Percentiles rank a stretch among this genome's conserved stretches.
These are phyloP conservation scores for Campylorhamphus procurvoides DNA, from an alignment of 2,113 vertebrate species.

Conservation along the genomic window DNA sequence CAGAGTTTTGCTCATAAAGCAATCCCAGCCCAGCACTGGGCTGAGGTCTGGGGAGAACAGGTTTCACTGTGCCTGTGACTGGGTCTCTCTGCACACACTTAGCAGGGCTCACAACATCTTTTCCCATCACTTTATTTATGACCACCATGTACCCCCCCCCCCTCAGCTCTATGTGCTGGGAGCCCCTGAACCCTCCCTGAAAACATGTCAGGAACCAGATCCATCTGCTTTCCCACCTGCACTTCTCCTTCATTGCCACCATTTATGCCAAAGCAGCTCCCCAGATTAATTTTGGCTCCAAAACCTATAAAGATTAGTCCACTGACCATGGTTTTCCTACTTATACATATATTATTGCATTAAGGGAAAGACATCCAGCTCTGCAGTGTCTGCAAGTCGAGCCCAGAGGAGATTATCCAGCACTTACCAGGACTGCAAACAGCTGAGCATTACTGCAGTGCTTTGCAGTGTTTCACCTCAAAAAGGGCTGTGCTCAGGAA, in stretches of 20 bases:
- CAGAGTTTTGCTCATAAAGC: neutral
- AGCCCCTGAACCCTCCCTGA: neutral
- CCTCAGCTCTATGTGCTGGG: neutral
- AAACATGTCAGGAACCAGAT: fast-evolving
- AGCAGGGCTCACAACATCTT: neutral
- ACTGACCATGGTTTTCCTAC: neutral
- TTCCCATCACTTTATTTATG: neutral
- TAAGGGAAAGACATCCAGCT: neutral
- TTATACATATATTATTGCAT: conserved; percentile 12
- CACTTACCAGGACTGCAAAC: neutral
- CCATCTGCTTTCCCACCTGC: neutral
- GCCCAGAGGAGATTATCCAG: neutral
- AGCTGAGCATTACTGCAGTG: neutral
- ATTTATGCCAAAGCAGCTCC: neutral
- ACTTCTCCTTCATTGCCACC: fast-evolving
- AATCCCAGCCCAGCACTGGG: neutral
- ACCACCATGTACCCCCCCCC: neutral
- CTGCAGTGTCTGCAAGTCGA: neutral
- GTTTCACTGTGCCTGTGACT: neutral
- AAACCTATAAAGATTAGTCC: neutral
- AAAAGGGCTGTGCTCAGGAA: neutral
- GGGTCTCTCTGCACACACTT: neutral
- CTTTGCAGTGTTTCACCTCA: neutral
- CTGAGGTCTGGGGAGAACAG: fast-evolving
- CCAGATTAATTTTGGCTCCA: neutral